A percentile compares a stretch with the other conserved stretches of the same genome.
These are phyloP conservation scores for Perodicticus potto DNA, from an alignment of 2,797 vertebrate species.

Conservation along the genomic window DNA sequence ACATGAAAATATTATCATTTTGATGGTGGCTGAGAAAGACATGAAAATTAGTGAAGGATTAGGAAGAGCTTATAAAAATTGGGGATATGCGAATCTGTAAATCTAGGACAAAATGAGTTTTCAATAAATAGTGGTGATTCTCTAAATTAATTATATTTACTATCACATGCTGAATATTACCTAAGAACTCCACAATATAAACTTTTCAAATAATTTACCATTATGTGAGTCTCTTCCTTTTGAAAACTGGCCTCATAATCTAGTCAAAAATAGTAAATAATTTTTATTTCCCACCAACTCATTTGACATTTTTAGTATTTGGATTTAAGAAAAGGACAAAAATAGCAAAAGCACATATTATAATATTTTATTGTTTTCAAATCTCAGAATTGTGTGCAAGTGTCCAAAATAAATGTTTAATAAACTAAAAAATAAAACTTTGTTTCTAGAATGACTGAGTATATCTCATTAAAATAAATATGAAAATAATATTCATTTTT, in stretches of 20 bases:
- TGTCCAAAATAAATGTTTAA: conserved; percentile 43
- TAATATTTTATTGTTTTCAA: conserved; percentile 59
- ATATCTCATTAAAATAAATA: background rate
- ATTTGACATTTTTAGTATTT: conserved; percentile 69
- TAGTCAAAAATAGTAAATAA: conserved; percentile 61
- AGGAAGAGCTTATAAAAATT: background rate
- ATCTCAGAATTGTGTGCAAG: background rate
- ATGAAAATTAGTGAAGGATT: conserved; percentile 27
- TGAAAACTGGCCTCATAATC: conserved; percentile 40
- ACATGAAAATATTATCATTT: conserved; percentile 41
- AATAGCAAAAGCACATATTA: conserved; percentile 49
- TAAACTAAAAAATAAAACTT: background rate
- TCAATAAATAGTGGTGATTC: conserved; percentile 3
- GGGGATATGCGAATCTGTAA: background rate
- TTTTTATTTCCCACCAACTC: conserved; percentile 69
- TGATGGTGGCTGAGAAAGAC: background rate
- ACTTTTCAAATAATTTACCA: conserved; percentile 41
- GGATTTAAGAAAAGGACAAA: conserved; percentile 49
- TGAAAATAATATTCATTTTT: background rate
- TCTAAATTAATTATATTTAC: conserved; percentile 49
- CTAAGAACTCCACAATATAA: conserved; percentile 55
- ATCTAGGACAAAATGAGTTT: conserved; percentile 31
- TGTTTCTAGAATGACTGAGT: background rate
- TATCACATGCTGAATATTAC: conserved; percentile 31
- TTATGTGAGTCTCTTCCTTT: conserved; percentile 50